Conservation (phyloP, 2,888 invertebrate genomes). For the Erebia palarica region DNA sequence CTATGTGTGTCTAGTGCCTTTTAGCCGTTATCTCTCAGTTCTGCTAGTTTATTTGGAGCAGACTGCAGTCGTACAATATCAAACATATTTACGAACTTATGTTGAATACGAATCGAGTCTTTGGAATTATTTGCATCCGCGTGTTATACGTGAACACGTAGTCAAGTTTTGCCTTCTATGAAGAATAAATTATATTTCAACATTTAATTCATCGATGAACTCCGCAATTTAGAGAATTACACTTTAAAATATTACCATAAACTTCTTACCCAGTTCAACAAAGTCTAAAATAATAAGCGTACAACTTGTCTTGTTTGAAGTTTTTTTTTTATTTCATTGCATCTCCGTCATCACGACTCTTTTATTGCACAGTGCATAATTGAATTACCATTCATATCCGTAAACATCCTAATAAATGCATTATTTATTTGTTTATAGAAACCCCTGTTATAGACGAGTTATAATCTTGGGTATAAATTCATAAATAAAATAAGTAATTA, state of each 20-base stretch:
- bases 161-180: too few relatives aligned
- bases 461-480: not conserved
- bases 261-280: not conserved
- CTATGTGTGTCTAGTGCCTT: not conserved
- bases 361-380: constrained; percentile 1
- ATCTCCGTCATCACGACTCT: not conserved
- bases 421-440: constrained; percentile 5
- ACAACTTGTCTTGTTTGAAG: not conserved
- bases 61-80: too few relatives aligned
- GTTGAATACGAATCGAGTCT: too few relatives aligned
- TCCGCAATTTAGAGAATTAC: not conserved
- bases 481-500: too few relatives aligned
- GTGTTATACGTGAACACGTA: too few relatives aligned
- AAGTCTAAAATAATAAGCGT: not conserved
- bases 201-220: not conserved
- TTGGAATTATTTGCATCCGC: too few relatives aligned
- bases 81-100: too few relatives aligned
- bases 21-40: too few relatives aligned
- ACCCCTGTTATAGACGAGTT: not conserved
- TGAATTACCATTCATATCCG: constrained; percentile 7
- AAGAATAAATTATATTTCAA: not conserved
- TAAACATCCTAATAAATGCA: constrained; percentile 8
- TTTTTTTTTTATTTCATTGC: not conserved
- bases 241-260: not conserved
- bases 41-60: too few relatives aligned